Evolutionary conservation across 1,140 invertebrate species (phyloP).

Genomic region (Nephotettix cincticeps): DNA sequence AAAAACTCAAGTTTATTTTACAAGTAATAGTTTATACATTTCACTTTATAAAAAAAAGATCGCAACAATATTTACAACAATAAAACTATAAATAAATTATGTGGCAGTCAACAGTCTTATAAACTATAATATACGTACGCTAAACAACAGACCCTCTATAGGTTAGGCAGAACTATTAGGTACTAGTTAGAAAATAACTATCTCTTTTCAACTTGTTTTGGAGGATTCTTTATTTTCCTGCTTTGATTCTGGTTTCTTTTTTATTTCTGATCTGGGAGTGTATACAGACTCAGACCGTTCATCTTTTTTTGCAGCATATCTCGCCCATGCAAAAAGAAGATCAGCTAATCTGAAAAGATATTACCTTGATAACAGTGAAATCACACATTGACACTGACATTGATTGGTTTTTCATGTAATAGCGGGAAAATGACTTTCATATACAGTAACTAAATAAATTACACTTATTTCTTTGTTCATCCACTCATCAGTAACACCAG

Average conservation of each 20-base stretch:
- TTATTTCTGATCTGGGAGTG: constrained; percentile 47
- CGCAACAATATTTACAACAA: background rate
- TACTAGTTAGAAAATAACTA: background rate
- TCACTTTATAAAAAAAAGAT: background rate
- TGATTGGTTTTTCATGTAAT: too few relatives aligned
- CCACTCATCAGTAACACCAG: too few relatives aligned
- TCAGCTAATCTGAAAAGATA: constrained; percentile 65
- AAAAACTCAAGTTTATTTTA: background rate
- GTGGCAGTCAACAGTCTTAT: background rate
- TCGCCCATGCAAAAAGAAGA: constrained; percentile 67
- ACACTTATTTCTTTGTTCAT: too few relatives aligned
- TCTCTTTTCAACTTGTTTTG: background rate
- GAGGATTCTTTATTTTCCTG: constrained; percentile 30
- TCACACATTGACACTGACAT: too few relatives aligned
- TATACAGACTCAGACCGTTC: constrained; percentile 67
- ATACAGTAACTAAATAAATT: too few relatives aligned
- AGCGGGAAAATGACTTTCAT: too few relatives aligned
- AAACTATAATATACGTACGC: background rate
- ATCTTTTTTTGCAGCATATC: constrained; percentile 65
- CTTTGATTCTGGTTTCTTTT: constrained; percentile 46
- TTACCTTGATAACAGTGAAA: too few relatives aligned
- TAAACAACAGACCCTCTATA: background rate
- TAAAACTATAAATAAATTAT: constrained; percentile 1
- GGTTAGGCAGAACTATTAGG: too few relatives aligned
- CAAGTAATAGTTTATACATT: background rate